Base-by-base conservation (phyloP, 2,113 vertebrate species). In the Pampusana beccarii region DNA sequence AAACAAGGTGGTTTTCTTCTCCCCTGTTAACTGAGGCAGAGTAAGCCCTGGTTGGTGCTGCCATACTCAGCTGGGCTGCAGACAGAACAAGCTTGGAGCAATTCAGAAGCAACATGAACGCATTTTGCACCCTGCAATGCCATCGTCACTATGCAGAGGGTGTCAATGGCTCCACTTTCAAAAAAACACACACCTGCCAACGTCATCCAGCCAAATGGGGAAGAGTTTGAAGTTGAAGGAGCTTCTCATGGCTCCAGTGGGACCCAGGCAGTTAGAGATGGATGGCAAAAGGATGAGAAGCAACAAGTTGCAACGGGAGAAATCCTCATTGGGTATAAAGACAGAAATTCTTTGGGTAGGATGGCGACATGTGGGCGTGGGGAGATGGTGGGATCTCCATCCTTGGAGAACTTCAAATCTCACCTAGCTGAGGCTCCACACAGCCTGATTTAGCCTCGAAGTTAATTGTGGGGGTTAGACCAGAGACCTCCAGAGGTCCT, bases 151-250 rank as follows among this genome's bases (percentile, higher is more conserved):
- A 84, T 50, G 51, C 75, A 9, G n/a, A 94, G 89, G 88, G 94
- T 91, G 86, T 73, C 73, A 80, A 92, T 92, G 92, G 90, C 83
- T 80, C 60, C 7, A 38, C 97, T 97, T 79, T 84, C 93, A 97
- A 95, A 95, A 97, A 78, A 97, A 93, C 73, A 62, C 10, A 9
- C 66, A 29, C 82, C 83, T 83, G 80, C 86, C 44, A 82, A 56
- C 34, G 74, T 82, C 90, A 95, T 84, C 93, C 85, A 57, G 64
- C 40, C 31, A 73, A 60, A 80, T 20, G 2, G 17, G 50, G 65
- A 94, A 85, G 93, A 71, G 84, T 69, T 88, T 29, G 64, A 91
- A 92, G 88, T 79, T 81, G 93, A 88, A 60, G 75, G 62, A 53
- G 74, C 74, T 95, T 71, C 96, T 96, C 86, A 74, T 74, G 64